These are phyloP conservation scores for Epinotia ramella DNA, from an alignment of 2,888 invertebrate species.

Conservation along the genomic window DNA sequence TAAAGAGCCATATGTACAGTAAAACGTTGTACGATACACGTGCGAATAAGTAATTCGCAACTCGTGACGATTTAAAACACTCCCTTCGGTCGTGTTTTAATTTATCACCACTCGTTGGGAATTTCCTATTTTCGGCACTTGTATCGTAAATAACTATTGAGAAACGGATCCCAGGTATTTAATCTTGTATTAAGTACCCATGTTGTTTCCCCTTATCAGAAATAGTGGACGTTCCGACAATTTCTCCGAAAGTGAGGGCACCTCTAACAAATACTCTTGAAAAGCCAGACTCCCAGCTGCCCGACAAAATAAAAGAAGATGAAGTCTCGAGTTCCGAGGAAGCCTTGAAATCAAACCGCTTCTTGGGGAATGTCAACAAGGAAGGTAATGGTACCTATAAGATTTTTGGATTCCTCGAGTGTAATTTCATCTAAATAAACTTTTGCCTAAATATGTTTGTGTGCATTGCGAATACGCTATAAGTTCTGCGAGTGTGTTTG, in stretches of 20 bases:
- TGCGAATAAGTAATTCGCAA: too few species aligned
- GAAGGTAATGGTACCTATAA: slow-evolving; percentile 37
- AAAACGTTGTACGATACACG: too few species aligned
- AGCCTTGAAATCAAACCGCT: slow-evolving; percentile 68
- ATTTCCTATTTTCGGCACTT: too few species aligned
- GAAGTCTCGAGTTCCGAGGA: slow-evolving; percentile 92
- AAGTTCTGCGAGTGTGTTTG: slow-evolving; percentile 3
- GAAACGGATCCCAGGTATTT: too few species aligned
- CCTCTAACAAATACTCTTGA: slow-evolving; percentile 60
- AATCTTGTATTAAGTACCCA: not conserved
- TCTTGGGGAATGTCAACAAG: slow-evolving; percentile 49
- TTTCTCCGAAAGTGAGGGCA: slow-evolving; percentile 48
- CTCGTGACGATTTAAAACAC: too few species aligned
- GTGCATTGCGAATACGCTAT: slow-evolving; percentile 2
- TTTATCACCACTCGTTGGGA: too few species aligned
- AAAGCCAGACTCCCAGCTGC: slow-evolving; percentile 70
- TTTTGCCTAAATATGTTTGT: not conserved
- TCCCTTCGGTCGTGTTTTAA: too few species aligned
- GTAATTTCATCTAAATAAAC: not conserved
- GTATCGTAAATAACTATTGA: too few species aligned
- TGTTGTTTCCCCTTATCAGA: slow-evolving; percentile 46
- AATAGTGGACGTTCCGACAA: slow-evolving; percentile 45
- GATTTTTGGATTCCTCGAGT: not conserved
- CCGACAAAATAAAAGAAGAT: slow-evolving; percentile 86
- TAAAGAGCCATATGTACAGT: too few species aligned